Percentiles rank a stretch among this genome's conserved stretches.
Evolutionary conservation across 2,888 invertebrate species (phyloP).

Genomic region (Pseudococcus jackbeardsleyi): DNA sequence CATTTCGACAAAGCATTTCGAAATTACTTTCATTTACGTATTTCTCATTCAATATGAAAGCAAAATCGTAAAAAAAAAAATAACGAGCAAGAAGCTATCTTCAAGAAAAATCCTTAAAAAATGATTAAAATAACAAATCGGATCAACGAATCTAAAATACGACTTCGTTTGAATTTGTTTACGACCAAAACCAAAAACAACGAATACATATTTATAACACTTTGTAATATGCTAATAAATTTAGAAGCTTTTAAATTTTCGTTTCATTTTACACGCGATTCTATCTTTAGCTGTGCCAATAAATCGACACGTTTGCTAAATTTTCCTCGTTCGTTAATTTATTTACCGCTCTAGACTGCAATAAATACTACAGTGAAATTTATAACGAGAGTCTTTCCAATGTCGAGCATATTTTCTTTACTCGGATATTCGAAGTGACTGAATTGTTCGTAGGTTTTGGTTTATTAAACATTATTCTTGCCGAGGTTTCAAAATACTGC

Average conservation of each 20-base stretch:
- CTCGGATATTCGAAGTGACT: not conserved
- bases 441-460: no score
- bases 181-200: conserved; percentile 26
- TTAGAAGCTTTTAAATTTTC: conserved; percentile 19
- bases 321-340: not conserved
- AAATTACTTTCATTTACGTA: not conserved
- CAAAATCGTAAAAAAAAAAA: conserved; percentile 4
- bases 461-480: no score
- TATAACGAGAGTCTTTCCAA: not conserved
- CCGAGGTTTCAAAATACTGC: no score
- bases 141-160: not conserved
- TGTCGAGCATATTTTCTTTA: not conserved
- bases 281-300: not conserved
- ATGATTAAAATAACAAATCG: conserved; percentile 8
- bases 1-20: not conserved
- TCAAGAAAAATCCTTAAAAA: not conserved
- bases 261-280: not conserved
- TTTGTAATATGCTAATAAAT: conserved; percentile 24
- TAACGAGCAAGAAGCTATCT: not conserved
- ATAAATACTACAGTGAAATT: not conserved
- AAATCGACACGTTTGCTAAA: not conserved
- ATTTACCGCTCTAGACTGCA: not conserved
- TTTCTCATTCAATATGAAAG: not conserved
- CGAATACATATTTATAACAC: conserved; percentile 31
- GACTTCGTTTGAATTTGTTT: not conserved